Conservation (phyloP, 2,113 vertebrate genomes). For the Plecturocebus donacophilus region DNA sequence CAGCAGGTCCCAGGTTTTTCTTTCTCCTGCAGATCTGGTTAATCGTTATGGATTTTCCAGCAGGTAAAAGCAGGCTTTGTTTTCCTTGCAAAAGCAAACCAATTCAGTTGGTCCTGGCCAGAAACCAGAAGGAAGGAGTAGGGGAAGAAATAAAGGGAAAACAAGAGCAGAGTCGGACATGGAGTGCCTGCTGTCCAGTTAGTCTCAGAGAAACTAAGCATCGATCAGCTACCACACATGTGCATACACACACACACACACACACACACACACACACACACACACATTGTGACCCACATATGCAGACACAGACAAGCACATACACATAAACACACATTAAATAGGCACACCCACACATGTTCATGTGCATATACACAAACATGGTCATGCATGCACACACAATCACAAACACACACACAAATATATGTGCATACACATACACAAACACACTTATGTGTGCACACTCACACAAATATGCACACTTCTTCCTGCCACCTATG, state of each 20-base stretch:
- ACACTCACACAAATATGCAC: background rate
- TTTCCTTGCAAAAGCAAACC: constrained; percentile 71
- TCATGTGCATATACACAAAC: background rate
- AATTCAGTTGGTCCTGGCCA: constrained; percentile 1
- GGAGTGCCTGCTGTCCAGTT: rapidly evolving
- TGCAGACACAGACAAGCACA: background rate
- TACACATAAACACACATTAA: background rate
- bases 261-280: background rate
- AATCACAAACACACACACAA: background rate
- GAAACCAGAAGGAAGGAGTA: background rate
- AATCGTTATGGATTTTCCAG: constrained; percentile 81
- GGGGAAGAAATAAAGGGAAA: background rate
- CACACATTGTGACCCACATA: background rate
- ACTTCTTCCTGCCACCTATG: background rate
- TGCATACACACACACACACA: no score
- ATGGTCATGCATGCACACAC: background rate
- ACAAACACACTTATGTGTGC: background rate
- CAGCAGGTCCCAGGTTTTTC: constrained; percentile 53
- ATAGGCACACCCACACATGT: background rate
- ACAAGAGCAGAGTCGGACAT: background rate
- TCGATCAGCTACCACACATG: background rate
- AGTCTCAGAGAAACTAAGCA: rapidly evolving
- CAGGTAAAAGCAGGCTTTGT: constrained; percentile 74
- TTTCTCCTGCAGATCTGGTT: constrained; percentile 72
- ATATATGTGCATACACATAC: background rate